Evolutionary conservation across 2,797 vertebrate genomes (phyloP).

Genomic region (Eremophila alpestris): DNA sequence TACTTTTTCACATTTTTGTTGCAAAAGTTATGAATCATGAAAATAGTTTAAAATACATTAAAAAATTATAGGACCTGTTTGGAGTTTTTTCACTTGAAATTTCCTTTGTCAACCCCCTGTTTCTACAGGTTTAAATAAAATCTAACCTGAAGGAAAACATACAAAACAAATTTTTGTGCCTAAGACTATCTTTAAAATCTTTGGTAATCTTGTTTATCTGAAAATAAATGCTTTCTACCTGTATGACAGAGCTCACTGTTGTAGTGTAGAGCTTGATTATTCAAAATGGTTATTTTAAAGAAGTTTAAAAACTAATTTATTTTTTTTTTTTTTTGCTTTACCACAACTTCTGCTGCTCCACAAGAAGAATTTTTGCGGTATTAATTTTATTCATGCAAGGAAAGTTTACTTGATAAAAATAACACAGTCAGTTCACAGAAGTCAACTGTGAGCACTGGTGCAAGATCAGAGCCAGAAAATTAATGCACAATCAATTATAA

Average conservation of each 20-base stretch:
- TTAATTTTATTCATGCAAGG: neutral
- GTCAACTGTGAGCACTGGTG: neutral
- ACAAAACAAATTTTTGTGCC: neutral
- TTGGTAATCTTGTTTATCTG: neutral
- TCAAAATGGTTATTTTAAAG: neutral
- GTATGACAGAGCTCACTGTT: neutral
- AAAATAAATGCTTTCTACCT: neutral
- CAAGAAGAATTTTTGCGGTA: accelerated
- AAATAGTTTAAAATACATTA: neutral
- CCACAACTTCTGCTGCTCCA: neutral
- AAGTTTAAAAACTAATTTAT: neutral
- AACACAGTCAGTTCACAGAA: neutral
- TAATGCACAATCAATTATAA: constrained; percentile 36
- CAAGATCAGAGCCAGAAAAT: constrained; percentile 14
- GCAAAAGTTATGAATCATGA: neutral
- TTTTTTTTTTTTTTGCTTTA: neutral
- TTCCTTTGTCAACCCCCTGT: neutral
- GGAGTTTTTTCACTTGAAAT: neutral
- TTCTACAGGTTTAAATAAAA: neutral
- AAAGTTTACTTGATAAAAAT: neutral
- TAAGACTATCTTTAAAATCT: neutral
- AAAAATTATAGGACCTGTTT: neutral
- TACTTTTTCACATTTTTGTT: neutral
- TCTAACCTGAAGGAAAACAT: neutral
- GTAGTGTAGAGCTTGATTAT: neutral